These are phyloP conservation scores for Lycocorax pyrrhopterus DNA, from an alignment of 2,113 vertebrate genomes.

Conservation along the genomic window DNA sequence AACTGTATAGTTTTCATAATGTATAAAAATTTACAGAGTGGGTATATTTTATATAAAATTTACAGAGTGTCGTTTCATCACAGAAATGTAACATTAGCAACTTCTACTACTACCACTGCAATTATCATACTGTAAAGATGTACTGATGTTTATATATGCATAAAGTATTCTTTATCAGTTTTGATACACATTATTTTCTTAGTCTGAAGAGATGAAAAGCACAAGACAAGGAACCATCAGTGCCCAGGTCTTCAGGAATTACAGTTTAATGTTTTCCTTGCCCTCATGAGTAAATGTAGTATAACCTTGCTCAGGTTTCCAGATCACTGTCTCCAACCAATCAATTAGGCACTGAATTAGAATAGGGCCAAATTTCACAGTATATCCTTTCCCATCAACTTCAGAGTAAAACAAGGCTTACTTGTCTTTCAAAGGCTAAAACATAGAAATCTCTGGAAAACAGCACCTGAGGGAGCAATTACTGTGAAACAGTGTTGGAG, in stretches of 20 bases:
- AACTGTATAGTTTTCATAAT: neutral
- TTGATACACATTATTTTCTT: neutral
- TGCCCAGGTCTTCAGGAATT: neutral
- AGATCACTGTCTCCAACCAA: neutral
- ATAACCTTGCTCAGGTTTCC: neutral
- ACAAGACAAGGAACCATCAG: neutral
- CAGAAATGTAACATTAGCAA: neutral
- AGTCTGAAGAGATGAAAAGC: neutral
- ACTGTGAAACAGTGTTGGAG: neutral
- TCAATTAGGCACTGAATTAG: neutral
- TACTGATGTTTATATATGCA: neutral
- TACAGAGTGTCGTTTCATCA: neutral
- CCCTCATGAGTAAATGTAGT: neutral
- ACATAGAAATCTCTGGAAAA: neutral
- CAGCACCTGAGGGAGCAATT: neutral
- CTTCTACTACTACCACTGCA: neutral
- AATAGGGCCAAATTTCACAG: neutral
- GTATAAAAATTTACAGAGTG: neutral
- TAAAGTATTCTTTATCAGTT: neutral
- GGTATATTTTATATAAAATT: neutral
- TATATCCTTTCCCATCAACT: neutral
- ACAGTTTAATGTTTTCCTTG: neutral
- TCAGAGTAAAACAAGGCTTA: neutral
- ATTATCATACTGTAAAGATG: neutral
- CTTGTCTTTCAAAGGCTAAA: conserved; percentile 9